These are phyloP conservation scores for Malurus cyaneus DNA, from an alignment of 2,113 vertebrate genomes.

Conservation along the genomic window DNA sequence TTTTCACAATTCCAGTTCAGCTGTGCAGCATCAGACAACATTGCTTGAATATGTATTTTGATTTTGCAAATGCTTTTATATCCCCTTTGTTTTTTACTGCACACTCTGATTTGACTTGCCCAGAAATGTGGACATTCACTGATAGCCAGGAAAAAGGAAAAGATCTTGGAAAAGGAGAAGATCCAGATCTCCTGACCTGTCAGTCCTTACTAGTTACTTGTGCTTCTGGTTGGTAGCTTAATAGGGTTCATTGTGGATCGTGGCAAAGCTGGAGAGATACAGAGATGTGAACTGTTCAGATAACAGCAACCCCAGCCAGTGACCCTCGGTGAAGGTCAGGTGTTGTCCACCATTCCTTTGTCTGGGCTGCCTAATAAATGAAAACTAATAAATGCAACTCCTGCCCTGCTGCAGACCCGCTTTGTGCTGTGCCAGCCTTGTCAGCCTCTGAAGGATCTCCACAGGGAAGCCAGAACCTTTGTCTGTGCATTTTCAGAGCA, in stretches of 20 bases:
- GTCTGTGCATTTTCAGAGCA: neutral
- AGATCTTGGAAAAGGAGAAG: neutral
- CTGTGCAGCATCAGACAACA: neutral
- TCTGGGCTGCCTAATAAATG: neutral
- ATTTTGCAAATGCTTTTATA: neutral
- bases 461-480: neutral
- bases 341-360: neutral
- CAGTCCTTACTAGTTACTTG: neutral
- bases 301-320: neutral
- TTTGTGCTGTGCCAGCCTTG: neutral
- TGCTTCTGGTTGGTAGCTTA: neutral
- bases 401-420: neutral
- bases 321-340: neutral
- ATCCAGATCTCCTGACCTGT: neutral
- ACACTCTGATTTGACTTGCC: neutral
- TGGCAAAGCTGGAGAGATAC: neutral
- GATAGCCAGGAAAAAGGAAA: neutral
- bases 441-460: neutral
- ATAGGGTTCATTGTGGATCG: neutral
- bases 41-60: neutral
- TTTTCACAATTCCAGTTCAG: neutral
- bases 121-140: neutral
- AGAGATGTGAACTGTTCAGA: neutral
- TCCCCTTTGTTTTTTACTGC: neutral
- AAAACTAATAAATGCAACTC: neutral